Conservation (phyloP, 1,140 invertebrate species). For the Holcopasites calliopsidis region DNA sequence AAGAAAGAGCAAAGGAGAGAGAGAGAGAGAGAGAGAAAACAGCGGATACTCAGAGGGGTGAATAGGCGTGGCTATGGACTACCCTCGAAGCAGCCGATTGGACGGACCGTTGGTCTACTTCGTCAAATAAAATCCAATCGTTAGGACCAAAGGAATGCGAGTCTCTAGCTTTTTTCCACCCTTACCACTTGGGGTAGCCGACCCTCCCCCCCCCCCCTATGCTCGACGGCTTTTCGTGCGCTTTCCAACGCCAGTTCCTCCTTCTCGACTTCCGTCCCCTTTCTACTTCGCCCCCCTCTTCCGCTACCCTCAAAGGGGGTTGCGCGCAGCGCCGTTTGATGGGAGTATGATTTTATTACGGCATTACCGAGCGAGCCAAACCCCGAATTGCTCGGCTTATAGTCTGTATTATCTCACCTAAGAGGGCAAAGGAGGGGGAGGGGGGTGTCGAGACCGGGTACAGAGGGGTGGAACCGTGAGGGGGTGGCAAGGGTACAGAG, state of each 20-base stretch:
- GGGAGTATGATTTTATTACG: constrained; percentile 81
- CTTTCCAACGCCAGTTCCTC: constrained; percentile 1
- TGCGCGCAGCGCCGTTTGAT: constrained; percentile 76
- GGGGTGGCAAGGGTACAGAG: constrained; percentile 31
- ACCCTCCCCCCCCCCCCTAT: constrained; percentile 16
- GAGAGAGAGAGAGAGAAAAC: constrained; percentile 31
- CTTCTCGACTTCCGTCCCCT: constrained; percentile 28
- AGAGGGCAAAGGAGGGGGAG: constrained; percentile 43
- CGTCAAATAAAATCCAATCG: constrained; percentile 81
- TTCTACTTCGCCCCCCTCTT: constrained; percentile 30
- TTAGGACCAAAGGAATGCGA: constrained; percentile 78
- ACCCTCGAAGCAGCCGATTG: constrained; percentile 70
- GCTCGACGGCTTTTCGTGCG: neutral
- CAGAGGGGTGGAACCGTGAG: constrained; percentile 20
- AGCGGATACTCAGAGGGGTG: constrained; percentile 42
- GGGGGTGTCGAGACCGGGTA: neutral
- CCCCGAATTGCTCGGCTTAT: constrained; percentile 79
- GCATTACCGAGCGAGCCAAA: constrained; percentile 79
- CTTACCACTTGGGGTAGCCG: constrained; percentile 27
- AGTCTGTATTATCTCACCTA: constrained; percentile 79
- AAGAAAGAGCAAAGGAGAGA: constrained; percentile 21
- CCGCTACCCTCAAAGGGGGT: constrained; percentile 64
- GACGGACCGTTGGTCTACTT: constrained; percentile 69
- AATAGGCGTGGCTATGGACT: constrained; percentile 72
- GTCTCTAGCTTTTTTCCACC: constrained; percentile 66